These are phyloP conservation scores for Lutjanus erythropterus DNA, from an alignment of 2,113 vertebrate genomes.

Conservation along the genomic window DNA sequence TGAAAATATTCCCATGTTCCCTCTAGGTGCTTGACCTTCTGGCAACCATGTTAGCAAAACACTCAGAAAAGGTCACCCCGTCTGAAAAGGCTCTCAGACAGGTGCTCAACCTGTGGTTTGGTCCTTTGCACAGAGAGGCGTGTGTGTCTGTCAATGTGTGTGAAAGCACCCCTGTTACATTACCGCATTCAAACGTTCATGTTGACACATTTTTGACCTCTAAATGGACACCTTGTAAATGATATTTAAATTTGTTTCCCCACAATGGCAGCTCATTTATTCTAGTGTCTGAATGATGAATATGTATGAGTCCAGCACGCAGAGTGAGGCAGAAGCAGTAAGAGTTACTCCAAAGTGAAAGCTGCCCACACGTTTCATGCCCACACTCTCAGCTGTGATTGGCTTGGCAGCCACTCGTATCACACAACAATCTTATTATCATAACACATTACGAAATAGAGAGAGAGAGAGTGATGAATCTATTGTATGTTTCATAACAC, in stretches of 20 bases:
- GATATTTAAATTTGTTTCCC: slow-evolving; percentile 40
- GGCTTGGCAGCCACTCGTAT: slow-evolving; percentile 46
- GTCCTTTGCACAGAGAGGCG: not conserved
- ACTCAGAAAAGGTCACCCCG: slow-evolving; percentile 37
- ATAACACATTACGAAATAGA: slow-evolving; percentile 39
- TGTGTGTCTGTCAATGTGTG: slow-evolving; percentile 2
- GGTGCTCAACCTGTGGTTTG: slow-evolving; percentile 25
- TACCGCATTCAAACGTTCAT: slow-evolving; percentile 3
- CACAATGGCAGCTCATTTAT: slow-evolving; percentile 24
- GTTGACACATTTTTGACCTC: slow-evolving; percentile 42
- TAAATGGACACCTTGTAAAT: slow-evolving; percentile 42
- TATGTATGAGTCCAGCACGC: slow-evolving; percentile 52
- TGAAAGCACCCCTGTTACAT: not conserved
- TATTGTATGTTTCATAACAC: slow-evolving; percentile 17
- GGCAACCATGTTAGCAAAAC: slow-evolving; percentile 29
- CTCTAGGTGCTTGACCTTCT: slow-evolving; percentile 51
- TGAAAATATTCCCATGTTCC: slow-evolving; percentile 32
- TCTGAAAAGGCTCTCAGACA: slow-evolving; percentile 41
- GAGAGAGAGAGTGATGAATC: slow-evolving; percentile 2
- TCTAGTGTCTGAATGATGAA: slow-evolving; percentile 40
- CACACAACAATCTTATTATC: slow-evolving; percentile 31
- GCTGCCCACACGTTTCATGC: slow-evolving; percentile 66
- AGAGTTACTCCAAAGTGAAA: slow-evolving; percentile 56
- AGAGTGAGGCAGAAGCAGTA: slow-evolving; percentile 38
- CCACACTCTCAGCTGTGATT: slow-evolving; percentile 57